A percentile compares a stretch with the other conserved stretches of the same genome.
phyloP scores from a whole-genome alignment of 1,140 invertebrate species.

The Zaprionus vittiger region DNA sequence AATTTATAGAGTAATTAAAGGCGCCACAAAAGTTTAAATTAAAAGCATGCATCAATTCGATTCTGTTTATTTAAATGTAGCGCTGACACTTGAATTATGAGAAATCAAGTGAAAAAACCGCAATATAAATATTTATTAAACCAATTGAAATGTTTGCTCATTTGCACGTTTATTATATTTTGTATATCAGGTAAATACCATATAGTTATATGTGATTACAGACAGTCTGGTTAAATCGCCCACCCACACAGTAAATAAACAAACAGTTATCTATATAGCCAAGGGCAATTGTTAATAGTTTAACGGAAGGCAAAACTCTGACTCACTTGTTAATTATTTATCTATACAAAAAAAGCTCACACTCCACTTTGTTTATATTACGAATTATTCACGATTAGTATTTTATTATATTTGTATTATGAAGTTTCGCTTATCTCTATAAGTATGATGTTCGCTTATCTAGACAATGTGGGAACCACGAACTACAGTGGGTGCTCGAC shows the following conservation, averaged over 20 bases:
- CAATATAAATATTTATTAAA: constrained; percentile 23
- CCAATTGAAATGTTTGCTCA: constrained; percentile 28
- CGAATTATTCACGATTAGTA: constrained; percentile 15
- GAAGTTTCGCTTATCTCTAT: not conserved
- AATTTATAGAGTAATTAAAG: constrained; percentile 51
- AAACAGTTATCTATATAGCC: constrained; percentile 9
- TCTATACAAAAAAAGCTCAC: constrained; percentile 5
- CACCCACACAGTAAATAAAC: not conserved
- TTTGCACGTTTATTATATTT: constrained; percentile 18
- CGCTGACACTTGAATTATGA: constrained; percentile 6
- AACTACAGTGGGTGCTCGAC: not conserved
- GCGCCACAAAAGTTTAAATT: constrained; percentile 46
- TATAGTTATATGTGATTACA: constrained; percentile 14
- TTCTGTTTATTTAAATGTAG: constrained; percentile 19
- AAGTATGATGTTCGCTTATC: not conserved
- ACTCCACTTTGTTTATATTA: not conserved
- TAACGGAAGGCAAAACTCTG: constrained; percentile 18
- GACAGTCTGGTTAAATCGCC: not conserved
- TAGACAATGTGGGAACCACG: not conserved
- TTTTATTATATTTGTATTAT: constrained; percentile 2
- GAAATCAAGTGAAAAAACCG: constrained; percentile 9
- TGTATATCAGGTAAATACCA: constrained; percentile 7
- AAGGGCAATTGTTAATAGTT: constrained; percentile 14
- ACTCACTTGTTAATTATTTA: constrained; percentile 52
- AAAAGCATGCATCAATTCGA: constrained; percentile 35